Percentiles rank a stretch among this genome's conserved stretches.
These are phyloP conservation scores for Sialia sialis DNA, from an alignment of 2,113 vertebrate species.

Conservation along the genomic window DNA sequence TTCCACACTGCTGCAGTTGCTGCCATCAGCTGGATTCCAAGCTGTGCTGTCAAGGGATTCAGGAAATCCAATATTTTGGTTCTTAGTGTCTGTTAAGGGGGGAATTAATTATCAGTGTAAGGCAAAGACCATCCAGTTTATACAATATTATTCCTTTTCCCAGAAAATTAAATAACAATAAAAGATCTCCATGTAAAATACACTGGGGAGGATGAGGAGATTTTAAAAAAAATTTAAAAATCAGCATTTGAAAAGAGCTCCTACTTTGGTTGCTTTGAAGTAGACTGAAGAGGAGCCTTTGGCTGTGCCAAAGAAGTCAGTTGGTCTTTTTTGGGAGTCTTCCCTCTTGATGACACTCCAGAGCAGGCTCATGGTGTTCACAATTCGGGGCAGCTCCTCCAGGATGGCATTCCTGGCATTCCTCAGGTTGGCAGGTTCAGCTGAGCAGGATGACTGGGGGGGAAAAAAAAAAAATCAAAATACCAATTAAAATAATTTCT, in stretches of 20 bases:
- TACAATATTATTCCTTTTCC: not conserved
- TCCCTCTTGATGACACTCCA: conserved; percentile 86
- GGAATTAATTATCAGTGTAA: not conserved
- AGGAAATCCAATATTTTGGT: conserved; percentile 90
- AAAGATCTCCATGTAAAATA: not conserved
- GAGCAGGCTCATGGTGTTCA: conserved; percentile 87
- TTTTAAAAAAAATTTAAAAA: not conserved
- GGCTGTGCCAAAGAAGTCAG: conserved; percentile 76
- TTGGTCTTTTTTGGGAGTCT: conserved; percentile 78
- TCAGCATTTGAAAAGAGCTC: not conserved
- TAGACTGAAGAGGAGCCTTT: conserved; percentile 86
- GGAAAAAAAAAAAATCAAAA: not conserved
- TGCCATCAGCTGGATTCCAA: conserved; percentile 86
- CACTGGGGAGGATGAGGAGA: not conserved
- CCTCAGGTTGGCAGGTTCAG: conserved; percentile 81
- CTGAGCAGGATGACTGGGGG: conserved; percentile 65
- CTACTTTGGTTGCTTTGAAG: conserved; percentile 92
- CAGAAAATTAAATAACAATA: not conserved
- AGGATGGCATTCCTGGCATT: conserved; percentile 90
- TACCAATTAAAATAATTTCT: not conserved
- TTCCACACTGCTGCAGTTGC: conserved; percentile 90
- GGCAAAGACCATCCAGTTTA: not conserved
- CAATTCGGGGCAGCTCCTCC: conserved; percentile 85
- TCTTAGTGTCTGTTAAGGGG: conserved; percentile 77
- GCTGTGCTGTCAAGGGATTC: conserved; percentile 82